Evolutionary conservation across 2,888 invertebrate species (phyloP), one percentile per base, ranked within the genome.

Genomic region (Ectemnius cavifrons): DNA sequence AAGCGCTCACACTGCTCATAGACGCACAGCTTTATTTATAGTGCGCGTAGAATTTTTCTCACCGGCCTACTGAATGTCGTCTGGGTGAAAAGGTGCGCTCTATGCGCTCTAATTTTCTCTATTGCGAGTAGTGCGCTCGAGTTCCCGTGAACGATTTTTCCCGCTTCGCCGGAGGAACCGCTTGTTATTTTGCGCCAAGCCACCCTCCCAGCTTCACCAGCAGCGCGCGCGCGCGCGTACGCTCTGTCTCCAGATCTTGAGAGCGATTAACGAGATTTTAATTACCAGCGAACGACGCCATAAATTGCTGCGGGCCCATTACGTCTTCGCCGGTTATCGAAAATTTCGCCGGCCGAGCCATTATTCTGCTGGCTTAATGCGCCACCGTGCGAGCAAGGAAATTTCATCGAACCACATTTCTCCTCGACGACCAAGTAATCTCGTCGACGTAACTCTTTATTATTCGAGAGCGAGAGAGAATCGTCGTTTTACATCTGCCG

Each of bases 251-350:
- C 63, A 45, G 56, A 58, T 45, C 61, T n/a, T 11, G 49, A 37
- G 61, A 63, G 65, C 79, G 79, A 86, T 86, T 82, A 86, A 86
- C 76, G 83, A 84, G 83, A 77, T 80, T 84, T 85, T 86, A 86
- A 87, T 87, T 84, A 82, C 78, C 72, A 64, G 52, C 75, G 79
- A 78, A 81, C 77, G 81, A 78, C 80, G 64, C 77, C 77, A 74
- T 81, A 81, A 84, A 85, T 84, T 74, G 72, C 77, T 62, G 61
- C 37, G 1, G 37, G 37, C 28, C 75, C 58, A 68, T 78, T 75
- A 72, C 47, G 46, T 62, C 62, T 65, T 58, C 65, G 56, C 67
- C 71, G 76, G 74, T 74, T 67, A 77, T 76, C 77, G 69, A 69
- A 73, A 78, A 71, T 78, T 77, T 73, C 68, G 69, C 74, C 69